These are phyloP conservation scores for Poecilobothrus nobilitatus DNA, from an alignment of 2,888 invertebrate genomes.

Conservation along the genomic window DNA sequence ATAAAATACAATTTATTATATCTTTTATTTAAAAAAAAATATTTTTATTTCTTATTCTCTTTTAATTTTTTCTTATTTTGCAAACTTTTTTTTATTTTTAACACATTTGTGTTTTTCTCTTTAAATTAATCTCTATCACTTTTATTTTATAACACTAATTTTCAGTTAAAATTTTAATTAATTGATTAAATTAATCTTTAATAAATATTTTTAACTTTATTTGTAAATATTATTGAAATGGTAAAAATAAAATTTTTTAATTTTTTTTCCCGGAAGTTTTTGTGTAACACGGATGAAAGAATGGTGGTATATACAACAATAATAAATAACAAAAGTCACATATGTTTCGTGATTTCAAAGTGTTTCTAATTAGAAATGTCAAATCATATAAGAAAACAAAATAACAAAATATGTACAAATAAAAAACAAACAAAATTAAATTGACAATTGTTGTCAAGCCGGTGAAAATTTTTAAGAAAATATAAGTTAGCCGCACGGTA, in stretches of 20 bases:
- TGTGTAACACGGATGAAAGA: background rate
- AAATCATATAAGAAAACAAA: background rate
- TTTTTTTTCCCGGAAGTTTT: conserved; percentile 4
- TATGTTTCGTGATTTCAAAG: background rate
- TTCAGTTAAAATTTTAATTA: too few species aligned
- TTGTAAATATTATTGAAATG: background rate
- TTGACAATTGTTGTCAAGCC: background rate
- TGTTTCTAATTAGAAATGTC: conserved; percentile 3
- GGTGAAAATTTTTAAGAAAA: background rate
- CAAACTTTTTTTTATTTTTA: background rate
- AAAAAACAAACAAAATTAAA: background rate
- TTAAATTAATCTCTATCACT: background rate
- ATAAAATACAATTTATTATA: background rate
- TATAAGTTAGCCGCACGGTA: too few species aligned
- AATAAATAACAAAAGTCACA: background rate
- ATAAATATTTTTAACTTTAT: background rate
- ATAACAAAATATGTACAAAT: background rate
- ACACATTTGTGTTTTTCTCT: background rate
- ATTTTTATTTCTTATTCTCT: too few species aligned
- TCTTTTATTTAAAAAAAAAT: too few species aligned
- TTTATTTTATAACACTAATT: too few species aligned
- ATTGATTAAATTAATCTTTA: too few species aligned
- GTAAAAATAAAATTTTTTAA: background rate
- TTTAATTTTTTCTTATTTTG: too few species aligned
- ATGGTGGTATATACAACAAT: background rate